These are phyloP conservation scores for Chromis chromis DNA, from an alignment of 2,797 vertebrate genomes.

Conservation along the genomic window DNA sequence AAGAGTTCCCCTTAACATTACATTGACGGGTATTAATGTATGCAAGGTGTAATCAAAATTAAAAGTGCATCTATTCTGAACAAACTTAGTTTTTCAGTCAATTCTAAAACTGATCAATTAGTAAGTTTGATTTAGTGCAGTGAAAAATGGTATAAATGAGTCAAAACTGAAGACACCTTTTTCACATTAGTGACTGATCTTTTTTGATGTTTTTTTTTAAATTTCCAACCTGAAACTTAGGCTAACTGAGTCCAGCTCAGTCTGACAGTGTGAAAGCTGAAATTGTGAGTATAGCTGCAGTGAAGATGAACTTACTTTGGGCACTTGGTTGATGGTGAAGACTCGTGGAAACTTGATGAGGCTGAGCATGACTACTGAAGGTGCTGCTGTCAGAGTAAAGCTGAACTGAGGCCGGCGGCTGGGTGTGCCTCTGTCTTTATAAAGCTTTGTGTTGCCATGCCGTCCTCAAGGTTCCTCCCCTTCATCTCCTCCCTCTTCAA, in stretches of 20 bases:
- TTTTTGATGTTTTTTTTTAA: neutral
- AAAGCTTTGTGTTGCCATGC: slow-evolving; percentile 69
- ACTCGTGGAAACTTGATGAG: slow-evolving; percentile 86
- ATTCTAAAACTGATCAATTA: neutral
- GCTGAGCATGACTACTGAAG: slow-evolving; percentile 84
- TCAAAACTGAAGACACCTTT: neutral
- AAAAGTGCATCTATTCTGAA: neutral
- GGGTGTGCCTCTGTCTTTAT: slow-evolving; percentile 59
- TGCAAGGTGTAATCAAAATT: neutral
- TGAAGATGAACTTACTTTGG: slow-evolving; percentile 87
- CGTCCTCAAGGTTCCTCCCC: slow-evolving; percentile 48
- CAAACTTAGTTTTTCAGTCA: neutral
- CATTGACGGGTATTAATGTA: neutral
- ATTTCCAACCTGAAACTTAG: neutral
- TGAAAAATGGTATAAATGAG: neutral
- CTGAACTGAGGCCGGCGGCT: slow-evolving; percentile 29
- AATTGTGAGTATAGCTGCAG: slow-evolving; percentile 3
- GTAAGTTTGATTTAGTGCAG: neutral
- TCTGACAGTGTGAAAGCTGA: neutral
- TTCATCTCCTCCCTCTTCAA: slow-evolving; percentile 55
- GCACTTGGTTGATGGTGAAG: slow-evolving; percentile 90
- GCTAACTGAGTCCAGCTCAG: neutral
- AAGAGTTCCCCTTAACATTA: neutral
- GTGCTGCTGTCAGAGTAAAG: slow-evolving; percentile 25
- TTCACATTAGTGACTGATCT: neutral